These are phyloP conservation scores for Drosophila seguyi DNA, from an alignment of 1,140 invertebrate species.

Conservation along the genomic window DNA sequence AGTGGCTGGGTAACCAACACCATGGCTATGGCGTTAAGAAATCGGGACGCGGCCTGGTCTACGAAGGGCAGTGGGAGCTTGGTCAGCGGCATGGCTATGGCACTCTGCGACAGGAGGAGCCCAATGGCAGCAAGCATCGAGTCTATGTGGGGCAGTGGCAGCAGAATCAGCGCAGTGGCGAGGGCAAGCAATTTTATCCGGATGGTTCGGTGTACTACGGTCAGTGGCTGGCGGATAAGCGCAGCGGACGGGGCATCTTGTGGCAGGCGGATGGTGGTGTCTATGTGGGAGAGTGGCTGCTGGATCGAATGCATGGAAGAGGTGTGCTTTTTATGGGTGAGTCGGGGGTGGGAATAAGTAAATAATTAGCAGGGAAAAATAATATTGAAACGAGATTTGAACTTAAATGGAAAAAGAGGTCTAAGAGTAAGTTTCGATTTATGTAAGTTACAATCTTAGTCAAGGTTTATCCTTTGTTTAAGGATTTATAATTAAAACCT, in stretches of 20 bases:
- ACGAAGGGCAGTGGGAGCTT: conserved; percentile 86
- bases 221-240: conserved; percentile 86
- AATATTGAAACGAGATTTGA: no score
- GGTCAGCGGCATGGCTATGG: conserved; percentile 86
- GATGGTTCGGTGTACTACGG: conserved; percentile 75
- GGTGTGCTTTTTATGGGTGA: conserved; percentile 82
- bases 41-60: conserved; percentile 70
- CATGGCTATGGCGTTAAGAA: conserved; percentile 57
- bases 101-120: conserved; percentile 44
- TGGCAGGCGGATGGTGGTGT: conserved; percentile 86
- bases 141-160: conserved; percentile 86
- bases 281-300: conserved; percentile 86
- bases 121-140: conserved; percentile 23
- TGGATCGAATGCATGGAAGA: conserved; percentile 82
- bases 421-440: no score
- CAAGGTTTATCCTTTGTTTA: neutral
- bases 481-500: no score
- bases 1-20: conserved; percentile 47
- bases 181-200: conserved; percentile 74
- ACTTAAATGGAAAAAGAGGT: no score
- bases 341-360: no score
- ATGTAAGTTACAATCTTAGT: no score
- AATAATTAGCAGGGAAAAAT: no score
- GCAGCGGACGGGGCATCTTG: conserved; percentile 87
- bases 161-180: conserved; percentile 85